phyloP scores from a whole-genome alignment of 1,140 invertebrate genomes.

The Lepidurus couesii region DNA sequence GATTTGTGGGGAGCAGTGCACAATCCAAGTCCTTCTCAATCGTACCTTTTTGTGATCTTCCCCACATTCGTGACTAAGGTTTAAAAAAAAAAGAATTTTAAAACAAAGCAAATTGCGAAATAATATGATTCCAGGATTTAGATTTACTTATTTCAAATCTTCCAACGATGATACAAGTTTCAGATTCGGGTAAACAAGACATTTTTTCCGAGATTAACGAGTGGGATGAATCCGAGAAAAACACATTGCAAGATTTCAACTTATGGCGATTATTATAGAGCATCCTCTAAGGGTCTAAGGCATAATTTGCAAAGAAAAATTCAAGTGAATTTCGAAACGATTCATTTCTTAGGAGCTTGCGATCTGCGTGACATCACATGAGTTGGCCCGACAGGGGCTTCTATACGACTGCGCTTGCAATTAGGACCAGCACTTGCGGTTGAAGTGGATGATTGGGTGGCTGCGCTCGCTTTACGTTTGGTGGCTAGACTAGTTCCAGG shows the following conservation, averaged over 20 bases:
- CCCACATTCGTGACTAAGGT: not conserved
- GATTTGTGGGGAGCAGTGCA: not conserved
- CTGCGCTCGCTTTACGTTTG: not conserved
- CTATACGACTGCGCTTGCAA: not conserved
- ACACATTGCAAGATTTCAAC: not conserved
- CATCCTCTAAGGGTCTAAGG: not conserved
- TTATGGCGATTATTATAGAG: no score
- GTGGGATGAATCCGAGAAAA: not conserved
- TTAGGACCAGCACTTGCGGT: not conserved
- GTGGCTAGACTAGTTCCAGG: not conserved
- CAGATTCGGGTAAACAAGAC: not conserved
- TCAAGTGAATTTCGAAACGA: not conserved
- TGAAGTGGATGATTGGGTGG: not conserved
- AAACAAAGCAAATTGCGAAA: not conserved
- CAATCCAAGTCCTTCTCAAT: not conserved
- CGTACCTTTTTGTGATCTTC: slow-evolving; percentile 15
- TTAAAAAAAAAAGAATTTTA: not conserved
- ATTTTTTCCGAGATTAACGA: not conserved
- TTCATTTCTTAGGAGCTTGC: not conserved
- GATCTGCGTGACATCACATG: not conserved
- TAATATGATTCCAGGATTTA: not conserved
- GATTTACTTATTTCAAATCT: not conserved
- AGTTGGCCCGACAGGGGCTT: not conserved
- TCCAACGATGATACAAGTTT: not conserved
- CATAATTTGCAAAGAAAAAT: not conserved